Evolutionary conservation across 2,888 invertebrate species (phyloP).

Genomic region (Mechanitis messenoides): DNA sequence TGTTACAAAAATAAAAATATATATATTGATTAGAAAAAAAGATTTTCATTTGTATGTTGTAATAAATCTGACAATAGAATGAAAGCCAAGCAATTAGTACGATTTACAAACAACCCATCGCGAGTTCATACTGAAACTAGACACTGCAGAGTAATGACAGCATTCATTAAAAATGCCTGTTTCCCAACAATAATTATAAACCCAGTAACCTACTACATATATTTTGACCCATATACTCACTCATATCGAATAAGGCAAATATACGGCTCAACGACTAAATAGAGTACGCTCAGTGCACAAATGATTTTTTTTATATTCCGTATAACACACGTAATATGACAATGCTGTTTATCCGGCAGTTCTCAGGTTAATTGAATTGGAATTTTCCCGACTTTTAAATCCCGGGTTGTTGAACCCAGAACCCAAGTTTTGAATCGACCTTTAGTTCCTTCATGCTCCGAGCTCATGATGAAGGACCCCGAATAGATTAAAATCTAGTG

Average conservation of each 20-base stretch:
- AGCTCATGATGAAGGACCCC: too few relatives aligned
- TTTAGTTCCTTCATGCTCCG: too few relatives aligned
- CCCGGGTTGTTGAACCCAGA: too few relatives aligned
- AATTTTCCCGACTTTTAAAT: too few relatives aligned
- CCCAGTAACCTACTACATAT: conserved; percentile 14
- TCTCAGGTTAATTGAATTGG: too few relatives aligned
- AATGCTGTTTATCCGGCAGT: not conserved
- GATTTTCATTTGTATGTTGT: too few relatives aligned
- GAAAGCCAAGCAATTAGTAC: not conserved
- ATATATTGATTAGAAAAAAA: too few relatives aligned
- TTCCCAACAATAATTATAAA: conserved; percentile 20
- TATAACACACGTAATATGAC: conserved; percentile 6
- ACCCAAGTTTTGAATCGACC: too few relatives aligned
- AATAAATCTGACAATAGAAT: not conserved
- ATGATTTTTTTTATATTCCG: conserved; percentile 18
- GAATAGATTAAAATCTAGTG: too few relatives aligned
- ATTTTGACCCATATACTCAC: conserved; percentile 26
- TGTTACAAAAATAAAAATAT: too few relatives aligned
- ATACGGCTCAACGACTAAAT: conserved; percentile 22
- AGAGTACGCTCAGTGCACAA: conserved; percentile 16
- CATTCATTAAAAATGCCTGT: conserved; percentile 8
- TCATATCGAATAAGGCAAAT: conserved; percentile 21
- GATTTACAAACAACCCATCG: not conserved
- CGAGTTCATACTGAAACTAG: conserved; percentile 2
- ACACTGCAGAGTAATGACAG: conserved; percentile 2